Percentiles rank a stretch among this genome's conserved stretches.
Evolutionary conservation across 2,888 invertebrate genomes (phyloP).

Genomic region (Sarcophaga rosellei): DNA sequence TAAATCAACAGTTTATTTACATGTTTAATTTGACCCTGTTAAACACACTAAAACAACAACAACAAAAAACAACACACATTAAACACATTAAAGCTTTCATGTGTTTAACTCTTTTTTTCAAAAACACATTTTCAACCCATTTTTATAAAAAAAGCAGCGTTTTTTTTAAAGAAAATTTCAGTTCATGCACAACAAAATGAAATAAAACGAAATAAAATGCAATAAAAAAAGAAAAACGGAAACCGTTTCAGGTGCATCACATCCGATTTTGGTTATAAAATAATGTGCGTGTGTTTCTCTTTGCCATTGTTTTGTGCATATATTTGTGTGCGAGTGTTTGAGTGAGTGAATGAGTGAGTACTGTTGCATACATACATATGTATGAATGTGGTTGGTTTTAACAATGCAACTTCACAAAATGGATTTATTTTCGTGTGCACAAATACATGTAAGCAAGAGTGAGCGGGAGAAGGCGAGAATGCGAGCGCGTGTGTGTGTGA

Average conservation of each 20-base stretch:
- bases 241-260: conserved; percentile 6
- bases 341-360: not conserved
- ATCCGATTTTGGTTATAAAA: conserved; percentile 46
- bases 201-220: not conserved
- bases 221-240: not conserved
- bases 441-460: not conserved
- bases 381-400: not conserved
- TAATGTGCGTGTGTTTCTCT: not conserved
- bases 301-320: not conserved
- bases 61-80: not conserved
- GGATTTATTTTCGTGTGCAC: not conserved
- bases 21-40: conserved; percentile 17
- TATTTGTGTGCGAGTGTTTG: not conserved
- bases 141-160: not conserved
- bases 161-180: conserved; percentile 10
- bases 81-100: not conserved
- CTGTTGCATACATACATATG: not conserved
- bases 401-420: not conserved
- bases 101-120: not conserved
- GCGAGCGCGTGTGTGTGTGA: not conserved
- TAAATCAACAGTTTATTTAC: conserved; percentile 50
- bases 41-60: not conserved
- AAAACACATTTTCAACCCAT: not conserved
- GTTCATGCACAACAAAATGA: conserved; percentile 8
- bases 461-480: not conserved